Percentiles rank a stretch among this genome's conserved stretches.
These are phyloP conservation scores for Dryobota labecula DNA, from an alignment of 2,888 invertebrate species.

Conservation along the genomic window DNA sequence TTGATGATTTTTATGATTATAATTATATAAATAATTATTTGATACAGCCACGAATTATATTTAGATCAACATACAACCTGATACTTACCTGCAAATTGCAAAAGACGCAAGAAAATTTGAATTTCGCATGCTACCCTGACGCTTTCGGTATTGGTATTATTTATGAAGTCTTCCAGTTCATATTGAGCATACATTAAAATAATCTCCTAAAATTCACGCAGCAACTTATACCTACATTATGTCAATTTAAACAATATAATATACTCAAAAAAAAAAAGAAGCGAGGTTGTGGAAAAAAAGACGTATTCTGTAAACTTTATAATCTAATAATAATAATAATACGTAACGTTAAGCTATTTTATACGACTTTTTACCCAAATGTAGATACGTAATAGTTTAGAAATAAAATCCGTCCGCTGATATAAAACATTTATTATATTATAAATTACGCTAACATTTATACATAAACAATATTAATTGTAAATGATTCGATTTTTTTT, in stretches of 20 bases:
- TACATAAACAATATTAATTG: conserved; percentile 69
- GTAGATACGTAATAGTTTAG: conserved; percentile 79
- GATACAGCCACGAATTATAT: no score
- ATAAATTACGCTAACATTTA: conserved; percentile 73
- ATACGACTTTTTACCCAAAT: conserved; percentile 82
- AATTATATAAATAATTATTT: no score
- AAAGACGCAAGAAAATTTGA: no score
- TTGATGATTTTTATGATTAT: no score
- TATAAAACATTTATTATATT: conserved; percentile 67
- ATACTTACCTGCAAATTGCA: no score
- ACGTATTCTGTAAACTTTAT: conserved; percentile 52
- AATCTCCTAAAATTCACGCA: conserved; percentile 21
- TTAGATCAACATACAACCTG: no score
- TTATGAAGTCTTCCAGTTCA: conserved; percentile 1
- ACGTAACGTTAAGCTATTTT: conserved; percentile 57
- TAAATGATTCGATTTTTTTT: conserved; percentile 65
- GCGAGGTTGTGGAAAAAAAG: conserved; percentile 46
- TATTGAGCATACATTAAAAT: background rate
- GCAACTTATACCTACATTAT: conserved; percentile 27
- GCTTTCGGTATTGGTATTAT: no score
- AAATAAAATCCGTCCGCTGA: conserved; percentile 78
- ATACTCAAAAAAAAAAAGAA: conserved; percentile 49
- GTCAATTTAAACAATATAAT: conserved; percentile 35
- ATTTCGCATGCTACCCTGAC: no score
- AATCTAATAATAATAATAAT: conserved; percentile 28